Base-by-base conservation (phyloP, 2,797 vertebrate species). In the Pseudocheirus occidentalis region DNA sequence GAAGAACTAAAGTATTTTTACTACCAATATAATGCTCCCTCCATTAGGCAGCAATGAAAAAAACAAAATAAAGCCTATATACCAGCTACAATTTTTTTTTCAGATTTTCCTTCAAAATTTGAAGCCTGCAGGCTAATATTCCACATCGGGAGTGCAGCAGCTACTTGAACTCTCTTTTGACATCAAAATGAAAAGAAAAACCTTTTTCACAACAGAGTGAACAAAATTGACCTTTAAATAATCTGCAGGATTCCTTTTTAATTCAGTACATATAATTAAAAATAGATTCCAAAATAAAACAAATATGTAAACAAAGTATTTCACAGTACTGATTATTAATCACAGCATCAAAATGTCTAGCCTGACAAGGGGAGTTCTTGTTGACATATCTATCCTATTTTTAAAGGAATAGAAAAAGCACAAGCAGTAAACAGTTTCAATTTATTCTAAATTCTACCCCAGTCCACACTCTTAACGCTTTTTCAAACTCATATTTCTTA, bases 201-300 rank as follows among this genome's bases (percentile, higher is more conserved):
- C 7, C 34, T 93, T 56, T n/a, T 62, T 18, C 24, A 31, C 90
- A 54, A 46, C 40, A 91, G 13, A 91, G 28, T 24, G 50, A 93
- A 50, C 73, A 96, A 95, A 91, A 91, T 53, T 57, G 55, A 90
- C 58, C 93, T 94, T 94, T 93, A 53, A 91, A 87, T 59, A 94
- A 93, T 27, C 5, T 11, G 40, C 50, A 94, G 89, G 93, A 46
- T 57, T 92, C 94, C 90, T 90, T 3, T 81, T 93, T 92, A n/a
- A 57, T 28, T 13, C 73, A 87, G 56, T 46, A 91, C 81, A 46
- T 29, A 56, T 56, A 57, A 62, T 73, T 91, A 55, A 92, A 55
- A 90, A 95, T 90, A 90, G 24, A 56, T 92, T 96, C 54, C 46
- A 91, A 59, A 92, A 90, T 16, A 31, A 46, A 73, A 62, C 6